These are phyloP conservation scores for Phaethornis superciliosus DNA, from an alignment of 2,113 vertebrate genomes.

Conservation along the genomic window DNA sequence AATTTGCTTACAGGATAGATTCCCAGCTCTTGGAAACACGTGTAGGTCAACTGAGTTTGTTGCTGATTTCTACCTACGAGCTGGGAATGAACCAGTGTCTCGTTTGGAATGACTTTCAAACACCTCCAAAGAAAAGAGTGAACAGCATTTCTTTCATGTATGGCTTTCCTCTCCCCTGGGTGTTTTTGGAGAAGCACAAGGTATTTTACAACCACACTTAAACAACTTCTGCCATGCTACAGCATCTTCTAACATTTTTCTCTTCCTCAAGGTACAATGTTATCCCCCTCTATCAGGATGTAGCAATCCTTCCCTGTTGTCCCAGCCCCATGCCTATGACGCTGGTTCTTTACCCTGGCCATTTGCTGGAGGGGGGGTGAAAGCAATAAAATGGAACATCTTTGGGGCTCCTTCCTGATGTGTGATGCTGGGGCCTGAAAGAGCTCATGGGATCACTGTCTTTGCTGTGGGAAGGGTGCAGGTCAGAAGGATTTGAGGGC, in stretches of 20 bases:
- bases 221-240: not conserved
- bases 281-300: not conserved
- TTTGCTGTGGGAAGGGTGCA: not conserved
- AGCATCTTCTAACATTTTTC: not conserved
- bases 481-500: not conserved
- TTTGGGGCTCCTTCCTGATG: not conserved
- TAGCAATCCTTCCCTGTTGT: not conserved
- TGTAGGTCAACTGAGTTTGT: not conserved
- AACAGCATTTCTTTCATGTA: not conserved
- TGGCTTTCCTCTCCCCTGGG: conserved; percentile 3
- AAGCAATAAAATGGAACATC: not conserved
- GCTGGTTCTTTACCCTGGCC: not conserved
- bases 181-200: not conserved
- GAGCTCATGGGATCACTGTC: not conserved
- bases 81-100: not conserved
- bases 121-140: not conserved
- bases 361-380: not conserved
- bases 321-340: not conserved
- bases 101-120: conserved; percentile 27
- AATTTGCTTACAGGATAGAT: not conserved
- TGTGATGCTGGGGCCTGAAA: not conserved
- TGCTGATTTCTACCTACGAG: not conserved
- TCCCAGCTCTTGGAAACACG: not conserved
- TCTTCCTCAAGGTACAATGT: not conserved
- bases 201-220: conserved; percentile 10